These are phyloP conservation scores for Epinephelus lanceolatus DNA, from an alignment of 2,113 vertebrate species.

Conservation along the genomic window DNA sequence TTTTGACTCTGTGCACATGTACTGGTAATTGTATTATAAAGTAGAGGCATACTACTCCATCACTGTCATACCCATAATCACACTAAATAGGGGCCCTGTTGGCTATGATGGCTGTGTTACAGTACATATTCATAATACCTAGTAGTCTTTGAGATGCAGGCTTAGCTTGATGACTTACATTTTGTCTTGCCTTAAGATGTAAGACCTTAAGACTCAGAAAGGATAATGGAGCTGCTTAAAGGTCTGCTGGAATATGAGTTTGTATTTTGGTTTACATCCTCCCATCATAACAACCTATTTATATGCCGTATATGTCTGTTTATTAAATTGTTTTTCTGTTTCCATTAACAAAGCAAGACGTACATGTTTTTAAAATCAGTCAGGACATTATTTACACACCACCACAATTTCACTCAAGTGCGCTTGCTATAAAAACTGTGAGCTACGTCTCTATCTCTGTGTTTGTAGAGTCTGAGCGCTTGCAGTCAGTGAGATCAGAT, in stretches of 20 bases:
- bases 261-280: background rate
- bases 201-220: constrained; percentile 15
- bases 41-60: constrained; percentile 7
- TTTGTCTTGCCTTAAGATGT: background rate
- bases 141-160: background rate
- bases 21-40: constrained; percentile 12
- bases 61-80: constrained; percentile 36
- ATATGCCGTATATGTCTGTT: background rate
- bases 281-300: constrained; percentile 5
- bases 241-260: background rate
- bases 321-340: background rate
- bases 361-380: background rate
- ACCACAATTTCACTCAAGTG: background rate
- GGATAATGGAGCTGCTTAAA: constrained; percentile 8
- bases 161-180: constrained; percentile 1
- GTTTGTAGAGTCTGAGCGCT: constrained; percentile 47
- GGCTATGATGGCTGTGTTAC: constrained; percentile 11
- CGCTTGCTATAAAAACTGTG: background rate
- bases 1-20: background rate
- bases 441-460: background rate
- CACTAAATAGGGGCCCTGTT: background rate
- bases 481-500: constrained; percentile 50
- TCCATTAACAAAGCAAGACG: background rate
- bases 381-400: background rate
- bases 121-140: background rate